phyloP scores from a whole-genome alignment of 2,113 vertebrate species.

The Perccottus glenii region DNA sequence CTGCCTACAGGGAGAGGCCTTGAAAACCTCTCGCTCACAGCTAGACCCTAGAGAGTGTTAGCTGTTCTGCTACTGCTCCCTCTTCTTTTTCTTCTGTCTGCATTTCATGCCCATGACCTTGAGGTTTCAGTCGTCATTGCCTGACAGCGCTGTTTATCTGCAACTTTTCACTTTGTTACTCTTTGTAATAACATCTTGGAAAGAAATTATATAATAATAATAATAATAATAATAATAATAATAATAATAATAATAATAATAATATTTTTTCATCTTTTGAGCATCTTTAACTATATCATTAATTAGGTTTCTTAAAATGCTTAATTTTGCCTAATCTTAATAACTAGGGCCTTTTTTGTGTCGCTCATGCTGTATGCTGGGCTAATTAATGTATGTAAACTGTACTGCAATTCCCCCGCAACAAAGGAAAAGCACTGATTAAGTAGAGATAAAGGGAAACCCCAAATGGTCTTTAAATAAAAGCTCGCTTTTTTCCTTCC shows the following conservation, averaged over 20 bases:
- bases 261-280: background rate
- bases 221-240: background rate
- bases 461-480: constrained; percentile 67
- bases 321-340: no score
- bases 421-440: constrained; percentile 56
- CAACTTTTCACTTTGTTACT: constrained; percentile 30
- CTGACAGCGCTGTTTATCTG: constrained; percentile 65
- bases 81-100: constrained; percentile 33
- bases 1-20: constrained; percentile 59
- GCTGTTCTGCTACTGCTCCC: constrained; percentile 36
- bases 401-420: constrained; percentile 5
- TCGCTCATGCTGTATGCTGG: no score
- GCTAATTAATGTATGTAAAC: constrained; percentile 13
- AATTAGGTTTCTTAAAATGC: constrained; percentile 1
- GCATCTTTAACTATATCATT: background rate
- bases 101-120: constrained; percentile 71
- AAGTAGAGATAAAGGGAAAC: constrained; percentile 69
- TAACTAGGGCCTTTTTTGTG: no score
- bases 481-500: constrained; percentile 31
- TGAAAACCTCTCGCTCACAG: constrained; percentile 60
- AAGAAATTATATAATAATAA: constrained; percentile 19
- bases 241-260: background rate
- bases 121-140: constrained; percentile 77
- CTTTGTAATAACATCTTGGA: constrained; percentile 43
- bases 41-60: constrained; percentile 62